Evolutionary conservation across 2,888 invertebrate species (phyloP).

Genomic region (Lissonota sp.): DNA sequence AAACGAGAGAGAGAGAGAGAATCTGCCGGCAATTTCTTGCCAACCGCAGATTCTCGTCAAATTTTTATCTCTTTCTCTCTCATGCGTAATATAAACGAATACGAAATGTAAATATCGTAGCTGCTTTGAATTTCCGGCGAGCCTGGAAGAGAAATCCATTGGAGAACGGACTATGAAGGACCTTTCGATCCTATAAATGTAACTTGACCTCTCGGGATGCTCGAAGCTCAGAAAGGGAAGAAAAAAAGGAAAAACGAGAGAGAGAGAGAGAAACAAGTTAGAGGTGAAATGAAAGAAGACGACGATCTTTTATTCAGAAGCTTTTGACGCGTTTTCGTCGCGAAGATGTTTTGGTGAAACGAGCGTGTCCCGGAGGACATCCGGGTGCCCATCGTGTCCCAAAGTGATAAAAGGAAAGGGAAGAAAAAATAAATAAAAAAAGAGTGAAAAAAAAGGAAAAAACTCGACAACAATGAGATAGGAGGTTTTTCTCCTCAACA

Average conservation of each 20-base stretch:
- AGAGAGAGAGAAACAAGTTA: not conserved
- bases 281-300: not conserved
- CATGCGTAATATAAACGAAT: too few relatives aligned
- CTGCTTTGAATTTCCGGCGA: not conserved
- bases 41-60: not conserved
- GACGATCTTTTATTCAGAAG: conserved; percentile 42
- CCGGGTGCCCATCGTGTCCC: not conserved
- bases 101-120: too few relatives aligned
- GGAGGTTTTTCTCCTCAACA: not conserved
- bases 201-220: conserved; percentile 29
- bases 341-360: conserved; percentile 8
- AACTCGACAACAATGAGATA: not conserved
- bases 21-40: not conserved
- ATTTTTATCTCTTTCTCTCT: not conserved
- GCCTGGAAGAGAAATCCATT: conserved; percentile 10
- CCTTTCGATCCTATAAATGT: not conserved
- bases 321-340: conserved; percentile 27
- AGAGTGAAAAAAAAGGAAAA: not conserved
- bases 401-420: conserved; percentile 16
- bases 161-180: not conserved
- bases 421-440: not conserved
- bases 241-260: not conserved
- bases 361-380: conserved; percentile 13
- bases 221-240: conserved; percentile 13
- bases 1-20: not conserved